Conservation (phyloP, 2,113 vertebrate species). For the Maccullochella peelii region DNA sequence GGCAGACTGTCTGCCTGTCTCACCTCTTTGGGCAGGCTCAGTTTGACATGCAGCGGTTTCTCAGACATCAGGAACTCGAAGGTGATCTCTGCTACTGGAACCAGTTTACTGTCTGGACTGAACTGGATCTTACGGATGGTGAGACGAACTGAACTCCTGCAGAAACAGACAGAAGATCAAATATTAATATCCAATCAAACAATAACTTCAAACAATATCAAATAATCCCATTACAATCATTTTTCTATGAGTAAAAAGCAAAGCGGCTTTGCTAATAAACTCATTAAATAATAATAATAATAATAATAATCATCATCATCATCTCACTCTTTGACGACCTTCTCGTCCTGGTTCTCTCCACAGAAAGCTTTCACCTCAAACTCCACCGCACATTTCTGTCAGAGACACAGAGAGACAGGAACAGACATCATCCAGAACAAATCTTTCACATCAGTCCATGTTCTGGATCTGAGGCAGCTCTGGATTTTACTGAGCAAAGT, state of each 20-base stretch:
- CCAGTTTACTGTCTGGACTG: conserved; percentile 81
- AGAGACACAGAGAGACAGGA: conserved; percentile 2
- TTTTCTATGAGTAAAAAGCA: too few relatives aligned
- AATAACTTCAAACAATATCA: neutral
- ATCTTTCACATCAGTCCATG: too few relatives aligned
- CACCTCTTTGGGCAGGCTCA: conserved; percentile 91
- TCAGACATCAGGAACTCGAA: conserved; percentile 96
- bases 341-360: conserved; percentile 86
- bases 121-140: conserved; percentile 94
- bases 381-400: conserved; percentile 92
- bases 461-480: too few relatives aligned
- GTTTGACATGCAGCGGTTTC: conserved; percentile 89
- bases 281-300: too few relatives aligned
- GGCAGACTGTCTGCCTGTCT: neutral
- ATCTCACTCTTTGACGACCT: conserved; percentile 87
- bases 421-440: too few relatives aligned
- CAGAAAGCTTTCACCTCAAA: conserved; percentile 95
- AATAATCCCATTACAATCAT: too few relatives aligned
- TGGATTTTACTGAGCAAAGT: too few relatives aligned
- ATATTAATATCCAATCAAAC: too few relatives aligned
- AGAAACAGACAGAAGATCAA: neutral
- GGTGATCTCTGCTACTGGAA: conserved; percentile 85
- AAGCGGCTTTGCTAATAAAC: too few relatives aligned
- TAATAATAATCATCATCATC: too few relatives aligned
- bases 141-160: conserved; percentile 89